These are phyloP conservation scores for Lasioglossum vierecki DNA, from an alignment of 2,888 invertebrate genomes.

Conservation along the genomic window DNA sequence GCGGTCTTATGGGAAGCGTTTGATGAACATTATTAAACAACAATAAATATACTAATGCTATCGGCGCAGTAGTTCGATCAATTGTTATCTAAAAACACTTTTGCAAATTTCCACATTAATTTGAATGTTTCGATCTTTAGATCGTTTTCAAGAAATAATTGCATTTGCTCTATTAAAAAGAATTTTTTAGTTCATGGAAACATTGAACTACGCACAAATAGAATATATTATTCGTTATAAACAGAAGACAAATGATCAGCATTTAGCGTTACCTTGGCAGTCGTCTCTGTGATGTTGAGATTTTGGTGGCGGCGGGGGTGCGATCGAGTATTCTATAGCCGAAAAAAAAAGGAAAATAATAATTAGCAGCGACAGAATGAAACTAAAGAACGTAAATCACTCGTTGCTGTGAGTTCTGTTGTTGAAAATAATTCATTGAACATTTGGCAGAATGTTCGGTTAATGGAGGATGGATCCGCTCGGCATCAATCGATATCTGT, in stretches of 20 bases:
- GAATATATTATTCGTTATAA: too few species aligned
- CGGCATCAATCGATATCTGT: conserved; percentile 77
- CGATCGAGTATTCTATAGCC: conserved; percentile 82
- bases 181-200: too few species aligned
- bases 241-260: conserved; percentile 47
- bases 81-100: too few species aligned
- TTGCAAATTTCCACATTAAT: too few species aligned
- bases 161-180: too few species aligned
- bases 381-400: conserved; percentile 36
- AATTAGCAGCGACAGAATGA: conserved; percentile 72
- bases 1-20: not conserved
- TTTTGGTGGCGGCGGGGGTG: conserved; percentile 83
- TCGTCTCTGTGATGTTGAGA: conserved; percentile 82
- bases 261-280: conserved; percentile 80
- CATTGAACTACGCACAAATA: too few species aligned
- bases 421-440: conserved; percentile 4
- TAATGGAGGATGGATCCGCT: conserved; percentile 43
- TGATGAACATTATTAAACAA: not conserved
- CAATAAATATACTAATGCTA: not conserved
- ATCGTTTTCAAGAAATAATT: too few species aligned
- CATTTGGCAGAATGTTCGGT: conserved; percentile 39
- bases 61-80: too few species aligned
- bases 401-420: not conserved
- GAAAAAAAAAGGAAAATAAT: conserved; percentile 74
- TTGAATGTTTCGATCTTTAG: too few species aligned